Conservation (phyloP, 1,140 invertebrate species). For the Eurytemora carolleeae region DNA sequence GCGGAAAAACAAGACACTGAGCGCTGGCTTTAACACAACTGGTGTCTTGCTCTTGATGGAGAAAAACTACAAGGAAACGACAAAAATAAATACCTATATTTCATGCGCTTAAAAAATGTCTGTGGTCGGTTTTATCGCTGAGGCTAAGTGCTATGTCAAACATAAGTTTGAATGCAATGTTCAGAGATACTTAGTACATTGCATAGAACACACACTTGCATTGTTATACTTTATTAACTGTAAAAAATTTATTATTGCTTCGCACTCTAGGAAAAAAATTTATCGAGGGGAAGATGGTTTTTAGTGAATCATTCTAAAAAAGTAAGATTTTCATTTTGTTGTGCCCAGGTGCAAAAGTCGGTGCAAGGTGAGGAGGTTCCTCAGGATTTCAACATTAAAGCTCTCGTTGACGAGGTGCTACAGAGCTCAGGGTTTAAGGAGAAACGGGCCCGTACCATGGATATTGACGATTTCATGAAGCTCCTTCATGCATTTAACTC, state of each 20-base stretch:
- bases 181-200: too few species aligned
- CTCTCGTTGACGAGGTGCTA: conserved; percentile 55
- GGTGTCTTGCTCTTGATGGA: conserved; percentile 60
- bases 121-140: not conserved
- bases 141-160: not conserved
- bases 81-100: conserved; percentile 66
- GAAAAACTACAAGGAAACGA: conserved; percentile 79
- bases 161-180: not conserved
- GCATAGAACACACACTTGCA: too few species aligned
- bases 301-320: conserved; percentile 13
- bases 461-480: conserved; percentile 85
- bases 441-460: conserved; percentile 76
- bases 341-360: not conserved
- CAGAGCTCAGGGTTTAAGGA: conserved; percentile 40
- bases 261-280: not conserved
- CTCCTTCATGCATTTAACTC: conserved; percentile 67
- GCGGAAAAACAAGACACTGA: conserved; percentile 83
- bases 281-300: conserved; percentile 3
- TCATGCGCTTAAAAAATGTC: conserved; percentile 44
- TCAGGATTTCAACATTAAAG: conserved; percentile 63
- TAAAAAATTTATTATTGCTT: too few species aligned
- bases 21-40: conserved; percentile 61
- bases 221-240: too few species aligned
- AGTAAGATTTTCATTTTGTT: not conserved
- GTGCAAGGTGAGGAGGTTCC: conserved; percentile 39